Conservation (phyloP, 2,797 vertebrate species). For the Scomberomorus guttatus region DNA sequence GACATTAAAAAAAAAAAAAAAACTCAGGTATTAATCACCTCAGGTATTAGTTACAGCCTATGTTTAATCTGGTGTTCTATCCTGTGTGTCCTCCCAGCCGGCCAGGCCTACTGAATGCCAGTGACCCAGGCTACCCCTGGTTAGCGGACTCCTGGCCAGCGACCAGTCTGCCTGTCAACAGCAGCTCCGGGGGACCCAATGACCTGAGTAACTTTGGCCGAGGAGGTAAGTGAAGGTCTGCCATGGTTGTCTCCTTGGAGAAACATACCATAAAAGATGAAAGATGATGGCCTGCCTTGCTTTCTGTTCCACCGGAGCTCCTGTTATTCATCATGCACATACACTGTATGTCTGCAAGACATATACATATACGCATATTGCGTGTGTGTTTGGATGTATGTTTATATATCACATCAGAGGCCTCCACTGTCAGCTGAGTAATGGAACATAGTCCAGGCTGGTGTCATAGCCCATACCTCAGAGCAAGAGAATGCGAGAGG, state of each 20-base stretch:
- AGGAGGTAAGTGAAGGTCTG: constrained; percentile 87
- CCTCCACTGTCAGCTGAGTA: constrained; percentile 80
- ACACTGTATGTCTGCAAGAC: constrained; percentile 35
- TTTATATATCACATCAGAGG: constrained; percentile 73
- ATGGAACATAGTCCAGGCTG: constrained; percentile 80
- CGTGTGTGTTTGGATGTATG: constrained; percentile 59
- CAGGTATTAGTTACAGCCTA: constrained; percentile 23
- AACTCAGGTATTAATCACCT: constrained; percentile 10
- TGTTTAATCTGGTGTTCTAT: constrained; percentile 36
- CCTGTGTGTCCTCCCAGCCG: constrained; percentile 84
- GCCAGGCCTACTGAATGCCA: constrained; percentile 94
- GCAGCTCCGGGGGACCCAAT: constrained; percentile 92
- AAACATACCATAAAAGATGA: constrained; percentile 31
- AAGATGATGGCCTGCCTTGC: constrained; percentile 40
- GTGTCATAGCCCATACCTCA: constrained; percentile 85
- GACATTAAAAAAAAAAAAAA: constrained; percentile 15
- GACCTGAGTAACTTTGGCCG: constrained; percentile 96
- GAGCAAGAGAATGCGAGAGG: constrained; percentile 60
- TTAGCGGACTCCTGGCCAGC: constrained; percentile 99
- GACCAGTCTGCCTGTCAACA: constrained; percentile 96
- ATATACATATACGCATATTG: constrained; percentile 59
- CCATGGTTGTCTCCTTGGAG: constrained; percentile 7
- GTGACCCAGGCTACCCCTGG: constrained; percentile 97
- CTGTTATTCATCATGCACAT: constrained; percentile 54
- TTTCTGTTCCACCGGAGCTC: constrained; percentile 10